These are phyloP conservation scores for Ennomos quercinarius DNA, from an alignment of 2,888 invertebrate species.

Conservation along the genomic window DNA sequence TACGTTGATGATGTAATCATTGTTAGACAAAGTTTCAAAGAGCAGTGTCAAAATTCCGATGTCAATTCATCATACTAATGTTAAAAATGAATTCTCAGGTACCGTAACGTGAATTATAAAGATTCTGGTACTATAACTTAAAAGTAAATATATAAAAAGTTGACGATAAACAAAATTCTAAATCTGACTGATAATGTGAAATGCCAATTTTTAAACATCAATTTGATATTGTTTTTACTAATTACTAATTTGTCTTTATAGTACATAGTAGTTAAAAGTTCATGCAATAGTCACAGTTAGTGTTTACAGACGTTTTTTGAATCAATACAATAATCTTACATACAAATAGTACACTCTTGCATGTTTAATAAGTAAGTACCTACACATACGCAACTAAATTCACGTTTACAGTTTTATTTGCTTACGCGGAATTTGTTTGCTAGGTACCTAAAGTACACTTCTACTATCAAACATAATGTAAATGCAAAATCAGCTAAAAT, in stretches of 20 bases:
- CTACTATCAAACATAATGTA: constrained; percentile 4
- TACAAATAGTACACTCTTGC: constrained; percentile 39
- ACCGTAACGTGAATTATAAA: neutral
- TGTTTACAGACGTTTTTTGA: constrained; percentile 37
- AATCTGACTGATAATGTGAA: constrained; percentile 33
- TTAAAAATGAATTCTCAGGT: constrained; percentile 7
- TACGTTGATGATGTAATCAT: constrained; percentile 37
- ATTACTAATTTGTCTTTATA: constrained; percentile 38
- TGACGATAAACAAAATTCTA: constrained; percentile 29
- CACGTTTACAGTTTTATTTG: constrained; percentile 7
- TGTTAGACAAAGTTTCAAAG: constrained; percentile 19
- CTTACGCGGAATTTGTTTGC: constrained; percentile 2
- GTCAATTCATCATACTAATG: constrained; percentile 32
- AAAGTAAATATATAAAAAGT: constrained; percentile 1
- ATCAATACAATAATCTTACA: constrained; percentile 37
- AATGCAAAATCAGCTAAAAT: constrained; percentile 16
- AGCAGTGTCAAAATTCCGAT: constrained; percentile 21
- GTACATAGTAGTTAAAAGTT: constrained; percentile 36
- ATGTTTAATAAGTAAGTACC: constrained; percentile 35
- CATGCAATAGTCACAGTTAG: constrained; percentile 40
- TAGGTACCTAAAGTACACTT: neutral
- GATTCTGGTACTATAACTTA: constrained; percentile 5
- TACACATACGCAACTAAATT: constrained; percentile 6
- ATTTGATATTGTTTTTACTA: constrained; percentile 38
- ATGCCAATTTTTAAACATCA: constrained; percentile 39